A percentile compares a stretch with the other conserved stretches of the same genome.
These are phyloP conservation scores for Cyanoderma ruficeps DNA, from an alignment of 2,113 vertebrate species.

Conservation along the genomic window DNA sequence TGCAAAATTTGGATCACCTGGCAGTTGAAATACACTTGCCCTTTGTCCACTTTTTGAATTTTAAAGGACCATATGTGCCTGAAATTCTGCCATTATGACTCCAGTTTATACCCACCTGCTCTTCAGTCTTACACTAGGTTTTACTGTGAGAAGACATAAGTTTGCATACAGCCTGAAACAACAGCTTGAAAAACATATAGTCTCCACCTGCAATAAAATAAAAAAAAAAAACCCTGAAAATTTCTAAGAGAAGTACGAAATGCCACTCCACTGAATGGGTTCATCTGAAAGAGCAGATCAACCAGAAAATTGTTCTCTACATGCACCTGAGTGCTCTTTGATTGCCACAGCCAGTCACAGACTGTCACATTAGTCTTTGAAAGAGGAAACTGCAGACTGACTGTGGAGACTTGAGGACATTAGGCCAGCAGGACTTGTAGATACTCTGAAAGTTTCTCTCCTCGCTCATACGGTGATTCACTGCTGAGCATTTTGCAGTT, in stretches of 20 bases:
- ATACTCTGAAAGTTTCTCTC: slow-evolving; percentile 1
- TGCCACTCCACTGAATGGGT: slow-evolving; percentile 35
- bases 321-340: slow-evolving; percentile 64
- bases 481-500: slow-evolving; percentile 10
- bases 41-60: neutral
- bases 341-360: slow-evolving; percentile 57
- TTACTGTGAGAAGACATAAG: neutral
- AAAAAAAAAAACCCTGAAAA: neutral
- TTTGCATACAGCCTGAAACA: slow-evolving; percentile 41
- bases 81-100: neutral
- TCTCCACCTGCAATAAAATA: neutral
- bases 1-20: neutral
- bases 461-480: accelerated
- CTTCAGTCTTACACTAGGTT: neutral
- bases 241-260: slow-evolving; percentile 28
- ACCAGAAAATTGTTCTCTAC: slow-evolving; percentile 62
- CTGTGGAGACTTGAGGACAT: slow-evolving; percentile 31
- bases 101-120: neutral
- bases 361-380: slow-evolving; percentile 47
- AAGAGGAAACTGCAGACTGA: slow-evolving; percentile 37
- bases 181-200: neutral
- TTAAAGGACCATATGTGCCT: accelerated
- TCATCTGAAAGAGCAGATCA: slow-evolving; percentile 50
- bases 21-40: neutral
- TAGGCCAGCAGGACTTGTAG: slow-evolving; percentile 35